phyloP scores from a whole-genome alignment of 2,888 invertebrate genomes.

The Cryptocheilus praepositus region DNA sequence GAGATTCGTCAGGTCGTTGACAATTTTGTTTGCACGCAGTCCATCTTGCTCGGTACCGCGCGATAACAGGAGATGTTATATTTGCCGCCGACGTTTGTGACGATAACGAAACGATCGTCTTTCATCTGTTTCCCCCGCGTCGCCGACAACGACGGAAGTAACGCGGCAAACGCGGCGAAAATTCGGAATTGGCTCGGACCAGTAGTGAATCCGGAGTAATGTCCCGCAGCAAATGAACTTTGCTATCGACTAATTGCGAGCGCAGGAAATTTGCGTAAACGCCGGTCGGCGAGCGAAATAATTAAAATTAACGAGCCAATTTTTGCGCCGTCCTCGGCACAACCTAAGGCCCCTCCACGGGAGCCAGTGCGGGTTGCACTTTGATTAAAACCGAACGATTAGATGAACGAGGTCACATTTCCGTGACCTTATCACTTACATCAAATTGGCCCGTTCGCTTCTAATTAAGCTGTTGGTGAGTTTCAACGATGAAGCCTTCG shows the following conservation, averaged over 20 bases:
- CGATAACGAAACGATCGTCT: no score
- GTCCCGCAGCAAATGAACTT: slow-evolving; percentile 36
- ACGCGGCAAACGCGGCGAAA: slow-evolving; percentile 13
- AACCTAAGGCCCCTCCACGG: slow-evolving; percentile 1
- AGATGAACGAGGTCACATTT: slow-evolving; percentile 34
- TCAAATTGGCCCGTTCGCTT: slow-evolving; percentile 39
- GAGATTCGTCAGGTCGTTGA: no score
- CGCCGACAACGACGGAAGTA: no score
- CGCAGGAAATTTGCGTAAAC: slow-evolving; percentile 20
- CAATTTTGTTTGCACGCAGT: no score
- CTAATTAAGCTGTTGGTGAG: slow-evolving; percentile 46
- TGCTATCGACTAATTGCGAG: slow-evolving; percentile 34
- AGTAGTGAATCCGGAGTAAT: slow-evolving; percentile 29
- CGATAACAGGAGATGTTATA: no score
- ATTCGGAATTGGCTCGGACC: slow-evolving; percentile 15
- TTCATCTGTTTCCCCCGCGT: no score
- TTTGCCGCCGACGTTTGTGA: no score
- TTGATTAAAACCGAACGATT: slow-evolving; percentile 45
- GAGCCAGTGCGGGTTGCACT: slow-evolving; percentile 16
- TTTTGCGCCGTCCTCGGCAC: slow-evolving; percentile 26
- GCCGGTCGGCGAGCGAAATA: slow-evolving; percentile 34
- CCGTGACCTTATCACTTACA: slow-evolving; percentile 47
- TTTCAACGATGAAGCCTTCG: slow-evolving; percentile 35
- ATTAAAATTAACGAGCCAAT: slow-evolving; percentile 51
- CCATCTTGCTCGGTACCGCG: no score